Conservation (phyloP, 1,140 invertebrate genomes). For the Euwallacea fornicatus region DNA sequence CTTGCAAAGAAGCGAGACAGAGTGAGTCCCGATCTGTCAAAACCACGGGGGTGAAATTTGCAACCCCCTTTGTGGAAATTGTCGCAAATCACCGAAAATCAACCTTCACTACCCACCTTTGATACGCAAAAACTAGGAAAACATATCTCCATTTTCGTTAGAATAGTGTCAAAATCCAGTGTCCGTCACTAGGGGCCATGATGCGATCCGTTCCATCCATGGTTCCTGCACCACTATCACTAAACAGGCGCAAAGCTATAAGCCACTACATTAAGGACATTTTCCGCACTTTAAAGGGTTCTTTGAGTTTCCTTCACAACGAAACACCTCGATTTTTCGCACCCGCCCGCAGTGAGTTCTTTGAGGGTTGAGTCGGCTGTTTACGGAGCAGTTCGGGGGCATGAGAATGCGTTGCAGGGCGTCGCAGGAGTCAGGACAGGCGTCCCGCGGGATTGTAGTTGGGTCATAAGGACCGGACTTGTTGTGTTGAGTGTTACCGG, state of each 20-base stretch:
- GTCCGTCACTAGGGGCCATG: constrained; percentile 13
- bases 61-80: no score
- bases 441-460: constrained; percentile 20
- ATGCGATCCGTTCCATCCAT: constrained; percentile 24
- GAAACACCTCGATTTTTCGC: constrained; percentile 20
- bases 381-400: constrained; percentile 20
- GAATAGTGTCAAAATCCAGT: constrained; percentile 18
- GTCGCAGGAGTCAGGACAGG: constrained; percentile 34
- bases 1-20: no score
- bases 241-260: no score
- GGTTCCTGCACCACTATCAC: constrained; percentile 19
- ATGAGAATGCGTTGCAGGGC: constrained; percentile 36
- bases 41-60: no score
- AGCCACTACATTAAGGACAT: no score
- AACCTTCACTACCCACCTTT: constrained; percentile 14
- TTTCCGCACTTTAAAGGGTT: no score
- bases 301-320: constrained; percentile 5
- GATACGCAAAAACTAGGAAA: constrained; percentile 26
- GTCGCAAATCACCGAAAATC: no score
- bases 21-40: no score
- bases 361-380: constrained; percentile 29
- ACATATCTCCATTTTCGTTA: constrained; percentile 40
- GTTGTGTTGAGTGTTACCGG: background rate
- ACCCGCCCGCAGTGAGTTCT: constrained; percentile 36
- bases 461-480: constrained; percentile 12